Conservation (phyloP, 2,888 invertebrate genomes). For the Flexamia atlantica region DNA sequence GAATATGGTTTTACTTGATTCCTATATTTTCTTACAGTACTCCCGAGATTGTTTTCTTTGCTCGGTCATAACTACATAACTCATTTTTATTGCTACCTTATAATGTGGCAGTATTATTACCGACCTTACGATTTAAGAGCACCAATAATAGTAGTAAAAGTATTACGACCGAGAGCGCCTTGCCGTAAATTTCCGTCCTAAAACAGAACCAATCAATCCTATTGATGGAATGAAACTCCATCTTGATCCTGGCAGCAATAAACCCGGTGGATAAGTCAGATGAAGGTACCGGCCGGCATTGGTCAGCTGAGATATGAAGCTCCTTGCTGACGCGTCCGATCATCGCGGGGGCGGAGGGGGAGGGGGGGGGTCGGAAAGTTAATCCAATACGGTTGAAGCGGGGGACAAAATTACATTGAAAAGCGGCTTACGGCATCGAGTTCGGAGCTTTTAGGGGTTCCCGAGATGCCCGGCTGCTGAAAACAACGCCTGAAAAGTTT, state of each 20-base stretch:
- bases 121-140: too few relatives aligned
- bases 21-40: too few relatives aligned
- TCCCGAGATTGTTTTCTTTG: too few relatives aligned
- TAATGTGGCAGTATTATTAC: too few relatives aligned
- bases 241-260: not conserved
- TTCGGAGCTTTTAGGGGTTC: constrained; percentile 35
- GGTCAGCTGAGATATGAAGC: constrained; percentile 5
- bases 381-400: constrained; percentile 51
- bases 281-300: not conserved
- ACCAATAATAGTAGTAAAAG: too few relatives aligned
- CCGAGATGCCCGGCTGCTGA: constrained; percentile 9
- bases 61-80: too few relatives aligned
- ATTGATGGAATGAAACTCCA: not conserved
- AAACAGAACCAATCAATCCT: not conserved
- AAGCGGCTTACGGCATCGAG: constrained; percentile 27
- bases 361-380: constrained; percentile 14
- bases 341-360: not conserved
- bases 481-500: constrained; percentile 5
- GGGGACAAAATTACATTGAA: constrained; percentile 44
- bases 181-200: too few relatives aligned
- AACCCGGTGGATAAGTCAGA: not conserved
- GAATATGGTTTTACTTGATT: too few relatives aligned
- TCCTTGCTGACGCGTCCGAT: constrained; percentile 15
- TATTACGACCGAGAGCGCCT: too few relatives aligned
- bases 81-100: too few relatives aligned